Conservation (phyloP, 1,140 invertebrate species). For the Ruditapes philippinarum region DNA sequence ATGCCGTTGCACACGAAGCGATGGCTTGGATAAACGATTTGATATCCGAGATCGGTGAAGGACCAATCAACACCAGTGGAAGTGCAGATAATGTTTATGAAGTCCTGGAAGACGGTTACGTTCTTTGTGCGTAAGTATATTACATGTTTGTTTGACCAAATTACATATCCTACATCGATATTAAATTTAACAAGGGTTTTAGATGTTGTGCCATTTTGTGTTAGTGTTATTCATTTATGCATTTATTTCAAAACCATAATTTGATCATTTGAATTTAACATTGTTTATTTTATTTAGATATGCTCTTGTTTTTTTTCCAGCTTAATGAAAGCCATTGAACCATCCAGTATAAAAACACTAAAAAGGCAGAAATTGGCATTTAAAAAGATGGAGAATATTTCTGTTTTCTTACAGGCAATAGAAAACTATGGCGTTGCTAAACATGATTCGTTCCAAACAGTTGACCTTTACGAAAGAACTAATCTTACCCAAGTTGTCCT, state of each 20-base stretch:
- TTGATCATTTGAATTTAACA: no score
- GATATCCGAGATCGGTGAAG: background rate
- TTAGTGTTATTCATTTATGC: no score
- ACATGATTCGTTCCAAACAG: conserved; percentile 98
- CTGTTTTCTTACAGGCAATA: conserved; percentile 94
- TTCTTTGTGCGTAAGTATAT: conserved; percentile 64
- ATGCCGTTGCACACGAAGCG: background rate
- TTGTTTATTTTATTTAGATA: no score
- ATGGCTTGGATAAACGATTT: conserved; percentile 47
- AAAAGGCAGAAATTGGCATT: conserved; percentile 77
- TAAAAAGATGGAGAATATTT: conserved; percentile 97
- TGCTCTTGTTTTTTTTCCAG: conserved; percentile 55
- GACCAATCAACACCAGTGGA: conserved; percentile 47
- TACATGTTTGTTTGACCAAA: no score
- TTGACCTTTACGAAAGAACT: conserved; percentile 98
- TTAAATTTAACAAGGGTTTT: no score
- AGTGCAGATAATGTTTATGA: conserved; percentile 41
- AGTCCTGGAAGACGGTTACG: conserved; percentile 52
- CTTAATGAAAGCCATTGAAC: conserved; percentile 73
- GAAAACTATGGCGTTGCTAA: conserved; percentile 95
- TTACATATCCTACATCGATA: no score
- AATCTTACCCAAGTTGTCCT: conserved; percentile 98
- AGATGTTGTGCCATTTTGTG: no score
- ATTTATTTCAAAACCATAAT: no score
- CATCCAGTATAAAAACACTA: conserved; percentile 65